A percentile compares a stretch with the other conserved stretches of the same genome.
phyloP scores from a whole-genome alignment of 2,113 vertebrate species.

The Pygoscelis antarcticus region DNA sequence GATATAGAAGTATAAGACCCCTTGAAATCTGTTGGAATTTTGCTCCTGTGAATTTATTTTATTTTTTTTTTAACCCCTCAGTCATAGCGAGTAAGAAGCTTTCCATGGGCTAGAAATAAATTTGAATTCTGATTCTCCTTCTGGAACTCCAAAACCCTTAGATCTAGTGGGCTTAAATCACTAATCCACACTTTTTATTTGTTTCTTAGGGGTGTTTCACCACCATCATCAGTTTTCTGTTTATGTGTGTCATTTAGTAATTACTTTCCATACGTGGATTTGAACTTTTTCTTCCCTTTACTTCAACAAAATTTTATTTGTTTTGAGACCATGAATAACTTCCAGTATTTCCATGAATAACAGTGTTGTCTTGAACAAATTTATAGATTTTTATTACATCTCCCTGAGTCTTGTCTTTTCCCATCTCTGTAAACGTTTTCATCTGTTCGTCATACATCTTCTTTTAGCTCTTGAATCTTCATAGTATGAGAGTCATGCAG shows the following conservation, averaged over 20 bases:
- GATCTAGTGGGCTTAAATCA: not conserved
- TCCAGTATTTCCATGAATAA: not conserved
- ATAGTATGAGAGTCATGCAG: not conserved
- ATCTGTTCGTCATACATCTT: not conserved
- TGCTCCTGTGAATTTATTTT: not conserved
- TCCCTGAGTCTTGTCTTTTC: not conserved
- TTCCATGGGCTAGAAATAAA: not conserved
- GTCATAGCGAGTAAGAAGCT: fast-evolving
- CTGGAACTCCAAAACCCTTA: not conserved
- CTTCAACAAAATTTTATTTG: not conserved
- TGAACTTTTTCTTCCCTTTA: not conserved
- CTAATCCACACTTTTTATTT: not conserved
- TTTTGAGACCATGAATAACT: not conserved
- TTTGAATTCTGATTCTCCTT: not conserved
- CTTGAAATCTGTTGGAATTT: not conserved
- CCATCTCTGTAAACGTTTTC: not conserved
- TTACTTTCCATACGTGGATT: not conserved
- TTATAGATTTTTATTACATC: not conserved
- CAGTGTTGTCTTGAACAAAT: not conserved
- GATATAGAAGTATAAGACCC: not conserved
- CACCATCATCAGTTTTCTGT: not conserved
- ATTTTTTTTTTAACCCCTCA: not conserved
- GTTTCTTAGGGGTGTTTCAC: not conserved
- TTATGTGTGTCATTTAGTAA: not conserved
- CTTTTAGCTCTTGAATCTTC: not conserved